Evolutionary conservation across 37 sponge, comb jelly and placozoan genomes (phyloP), one percentile per base, ranked within the genome.

Genomic region (Halisarca cf. caerulea): DNA sequence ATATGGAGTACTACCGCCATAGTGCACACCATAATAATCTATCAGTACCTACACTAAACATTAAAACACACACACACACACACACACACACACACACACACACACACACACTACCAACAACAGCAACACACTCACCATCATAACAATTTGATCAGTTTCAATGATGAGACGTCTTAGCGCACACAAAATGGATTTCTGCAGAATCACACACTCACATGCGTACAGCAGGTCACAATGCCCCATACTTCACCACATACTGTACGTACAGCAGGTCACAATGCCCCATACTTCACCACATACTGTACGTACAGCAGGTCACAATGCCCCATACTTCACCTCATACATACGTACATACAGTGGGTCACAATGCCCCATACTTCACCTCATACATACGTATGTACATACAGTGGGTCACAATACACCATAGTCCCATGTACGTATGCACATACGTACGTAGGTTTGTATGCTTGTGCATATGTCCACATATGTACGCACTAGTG

Each of bases 111-210:
- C 78, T n/a, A n/a, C n/a, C n/a, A n/a, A n/a, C n/a, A n/a, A n/a
- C n/a, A n/a, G n/a, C n/a, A n/a, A n/a, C n/a, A n/a, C 18, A 81
- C 86, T 82, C 68, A 90, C 90, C 23, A 79, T 36, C 54, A 45
- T 74, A 27, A 90, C 44, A 36, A 66, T 43, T 3, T 51, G 53
- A 57, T 90, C 91, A 28, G 68, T 59, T 9, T 85, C 91, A 37
- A 90, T 78, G 0, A 83, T 72, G 44, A 86, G 77, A 73, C 91
- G 70, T n/a, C 91, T 39, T 18, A 81, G 86, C 17, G 87, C 87
- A 86, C 91, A 90, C 20, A 90, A 80, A 27, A 90, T 90, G 37
- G 91, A 90, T 84, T 84, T 80, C 89, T 89, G 53, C 5, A 68
- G 54, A 79, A 20, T 18, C 27, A 72, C 1, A 62, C 15, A 62